Evolutionary conservation across 2,113 vertebrate genomes (phyloP), one percentile per base, ranked within the genome.

Genomic region (Terrapene triunguis): DNA sequence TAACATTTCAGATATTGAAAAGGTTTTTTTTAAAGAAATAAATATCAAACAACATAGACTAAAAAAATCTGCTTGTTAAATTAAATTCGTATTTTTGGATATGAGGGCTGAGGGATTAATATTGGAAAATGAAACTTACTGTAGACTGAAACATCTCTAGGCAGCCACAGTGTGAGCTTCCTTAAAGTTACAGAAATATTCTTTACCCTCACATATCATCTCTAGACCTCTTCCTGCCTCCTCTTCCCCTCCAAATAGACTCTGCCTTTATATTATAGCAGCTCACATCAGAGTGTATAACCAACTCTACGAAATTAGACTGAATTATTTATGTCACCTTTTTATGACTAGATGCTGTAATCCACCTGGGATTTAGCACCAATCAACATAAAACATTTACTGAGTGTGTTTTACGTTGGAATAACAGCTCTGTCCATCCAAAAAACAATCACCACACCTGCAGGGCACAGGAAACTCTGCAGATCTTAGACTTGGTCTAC

Each of bases 31-130:
- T 24, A 57, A 82, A 81, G 9, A 57, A 2, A 13, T 82, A 89
- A 94, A 92, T 44, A 44, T 27, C 42, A 78, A 44, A 78, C 24
- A 27, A 74, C n/a, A 24, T 42, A 13, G 29, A 65, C 16, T 85
- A 90, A 95, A 97, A 85, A 85, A 80, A 8, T 38, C 80, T 32
- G 21, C 29, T 96, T 94, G 80, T 95, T 96, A 94, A 93, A 96
- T 84, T 88, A 86, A 90, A 92, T 82, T 86, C 7, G 82, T 74
- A 42, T 95, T 94, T 97, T 96, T 80, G 72, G 82, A 94, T 42
- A 76, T 90, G 57, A 93, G 47, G 8, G 21, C 95, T 83, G 74
- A 95, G 81, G 42, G 80, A 83, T 62, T 89, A 88, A 10, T 81
- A 86, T 93, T 90, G 50, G 87, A 89, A 86, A 89, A 74, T 80